Percentiles rank a stretch among this genome's conserved stretches.
Evolutionary conservation across 2,888 invertebrate genomes (phyloP).

Genomic region (Amiota mariae): DNA sequence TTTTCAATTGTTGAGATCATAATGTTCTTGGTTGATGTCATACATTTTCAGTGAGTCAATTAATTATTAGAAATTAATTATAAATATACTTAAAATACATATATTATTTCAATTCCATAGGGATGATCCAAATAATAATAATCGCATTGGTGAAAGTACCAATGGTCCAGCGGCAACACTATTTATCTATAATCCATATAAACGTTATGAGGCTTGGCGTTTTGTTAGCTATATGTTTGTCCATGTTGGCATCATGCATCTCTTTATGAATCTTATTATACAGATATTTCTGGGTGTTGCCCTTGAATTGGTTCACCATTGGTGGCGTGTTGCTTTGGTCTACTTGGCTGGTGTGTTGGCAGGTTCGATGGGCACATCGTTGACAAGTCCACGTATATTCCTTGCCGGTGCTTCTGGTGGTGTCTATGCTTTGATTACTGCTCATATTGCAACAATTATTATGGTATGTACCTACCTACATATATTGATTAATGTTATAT

Average conservation of each 20-base stretch:
- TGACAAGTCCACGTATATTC: conserved; percentile 85
- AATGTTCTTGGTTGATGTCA: conserved; percentile 76
- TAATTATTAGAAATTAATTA: conserved; percentile 43
- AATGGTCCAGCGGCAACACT: conserved; percentile 86
- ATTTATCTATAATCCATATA: conserved; percentile 91
- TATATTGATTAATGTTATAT: conserved; percentile 26
- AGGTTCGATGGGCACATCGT: conserved; percentile 87
- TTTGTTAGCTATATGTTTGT: conserved; percentile 97
- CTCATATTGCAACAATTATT: conserved; percentile 92
- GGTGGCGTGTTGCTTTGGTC: conserved; percentile 91
- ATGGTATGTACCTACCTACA: conserved; percentile 78
- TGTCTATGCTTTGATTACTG: conserved; percentile 93
- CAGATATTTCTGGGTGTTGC: conserved; percentile 95
- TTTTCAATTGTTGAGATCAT: conserved; percentile 91
- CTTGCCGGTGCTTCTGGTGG: conserved; percentile 96
- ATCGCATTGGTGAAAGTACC: conserved; percentile 72
- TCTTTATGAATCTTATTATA: conserved; percentile 91
- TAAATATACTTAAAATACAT: neutral
- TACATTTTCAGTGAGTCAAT: conserved; percentile 70
- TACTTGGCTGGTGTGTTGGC: conserved; percentile 90
- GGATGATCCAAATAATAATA: conserved; percentile 69
- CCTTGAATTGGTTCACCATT: conserved; percentile 95
- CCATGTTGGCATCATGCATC: conserved; percentile 91
- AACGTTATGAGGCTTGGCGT: conserved; percentile 92
- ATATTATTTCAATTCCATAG: conserved; percentile 38